Evolutionary conservation across 2,797 vertebrate genomes (phyloP), one percentile per base, ranked within the genome.

Genomic region (Propithecus perrieri): DNA sequence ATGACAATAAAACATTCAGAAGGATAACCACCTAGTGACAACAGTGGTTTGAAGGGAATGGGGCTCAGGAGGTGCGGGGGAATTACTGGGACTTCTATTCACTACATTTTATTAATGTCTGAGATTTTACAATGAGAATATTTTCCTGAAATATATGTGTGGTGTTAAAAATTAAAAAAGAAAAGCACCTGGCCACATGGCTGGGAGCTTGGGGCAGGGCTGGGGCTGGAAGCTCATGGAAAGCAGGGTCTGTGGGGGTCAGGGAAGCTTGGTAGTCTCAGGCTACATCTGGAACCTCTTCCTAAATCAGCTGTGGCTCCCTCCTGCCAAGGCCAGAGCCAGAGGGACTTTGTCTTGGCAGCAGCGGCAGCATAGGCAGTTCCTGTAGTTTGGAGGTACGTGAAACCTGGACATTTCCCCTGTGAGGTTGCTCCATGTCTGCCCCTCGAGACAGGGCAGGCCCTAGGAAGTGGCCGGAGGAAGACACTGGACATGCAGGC

Each of bases 151-250:
- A 61, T 85, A 75, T 1, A 33, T 15, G 1, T 35, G 15, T 41
- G 33, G 63, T 33, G 24, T 43, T 92, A 67, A 93, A 75, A 75
- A 20, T 55, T 67, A 17, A 43, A 67, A 83, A 92, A 92, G 28
- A 55, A 43, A 92, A 72, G 59, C 38, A 14, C 8, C 65, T 5
- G 69, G 33, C 41, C 28, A 15, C 1, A 0, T 7, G 46, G 3
- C 38, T 30, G 67, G 35, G 38, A 80, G 22, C 15, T 43, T 1
- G 17, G 69, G 76, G 55, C 28, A 63, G 72, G 57, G 41, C 38
- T 55, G 57, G 46, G 38, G 46, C 30, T 0, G 7, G 69, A 4
- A 41, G 30, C 35, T 48, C 8, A 0, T 0, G 0, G 33, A 38
- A 48, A n/a, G 33, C 61, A 24, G 46, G 2, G 5, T 69, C 57